These are phyloP conservation scores for Tenthredo mesomela DNA, from an alignment of 2,888 invertebrate genomes.

Conservation along the genomic window DNA sequence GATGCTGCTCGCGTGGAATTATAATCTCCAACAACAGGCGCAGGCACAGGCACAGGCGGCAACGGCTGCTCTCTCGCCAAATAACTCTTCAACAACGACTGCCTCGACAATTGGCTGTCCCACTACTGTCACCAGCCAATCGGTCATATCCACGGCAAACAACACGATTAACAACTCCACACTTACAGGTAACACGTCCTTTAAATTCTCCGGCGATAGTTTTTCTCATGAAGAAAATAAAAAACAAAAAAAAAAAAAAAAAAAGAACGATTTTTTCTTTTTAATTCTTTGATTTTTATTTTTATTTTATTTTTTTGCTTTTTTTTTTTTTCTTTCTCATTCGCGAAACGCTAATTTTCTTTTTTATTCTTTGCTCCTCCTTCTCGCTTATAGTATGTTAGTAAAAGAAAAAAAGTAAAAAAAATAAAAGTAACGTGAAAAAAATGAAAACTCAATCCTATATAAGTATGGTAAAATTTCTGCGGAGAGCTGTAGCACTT, in stretches of 20 bases:
- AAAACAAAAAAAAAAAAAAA: neutral
- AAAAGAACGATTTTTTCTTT: neutral
- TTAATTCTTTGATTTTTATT: neutral
- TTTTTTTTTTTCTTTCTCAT: neutral
- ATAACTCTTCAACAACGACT: slow-evolving; percentile 74
- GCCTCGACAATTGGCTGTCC: slow-evolving; percentile 69
- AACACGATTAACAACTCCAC: slow-evolving; percentile 77
- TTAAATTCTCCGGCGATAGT: slow-evolving; percentile 56
- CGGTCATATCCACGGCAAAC: slow-evolving; percentile 76
- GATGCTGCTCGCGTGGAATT: slow-evolving; percentile 94
- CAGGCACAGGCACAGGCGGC: slow-evolving; percentile 73
- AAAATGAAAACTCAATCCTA: neutral
- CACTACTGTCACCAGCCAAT: slow-evolving; percentile 76
- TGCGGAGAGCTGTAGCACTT: neutral
- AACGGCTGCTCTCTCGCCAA: slow-evolving; percentile 72
- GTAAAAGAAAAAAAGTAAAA: neutral
- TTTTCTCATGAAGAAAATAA: slow-evolving; percentile 52
- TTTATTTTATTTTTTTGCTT: neutral
- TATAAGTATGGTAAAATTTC: neutral
- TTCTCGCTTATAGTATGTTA: neutral
- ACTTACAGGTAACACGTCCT: slow-evolving; percentile 75
- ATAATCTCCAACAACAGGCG: slow-evolving; percentile 85
- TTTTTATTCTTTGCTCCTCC: neutral
- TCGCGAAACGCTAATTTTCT: neutral
- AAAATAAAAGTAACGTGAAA: neutral